A percentile compares a stretch with the other conserved stretches of the same genome.
Conservation (phyloP, 2,797 vertebrate genomes). For the Simalia tracyae region DNA sequence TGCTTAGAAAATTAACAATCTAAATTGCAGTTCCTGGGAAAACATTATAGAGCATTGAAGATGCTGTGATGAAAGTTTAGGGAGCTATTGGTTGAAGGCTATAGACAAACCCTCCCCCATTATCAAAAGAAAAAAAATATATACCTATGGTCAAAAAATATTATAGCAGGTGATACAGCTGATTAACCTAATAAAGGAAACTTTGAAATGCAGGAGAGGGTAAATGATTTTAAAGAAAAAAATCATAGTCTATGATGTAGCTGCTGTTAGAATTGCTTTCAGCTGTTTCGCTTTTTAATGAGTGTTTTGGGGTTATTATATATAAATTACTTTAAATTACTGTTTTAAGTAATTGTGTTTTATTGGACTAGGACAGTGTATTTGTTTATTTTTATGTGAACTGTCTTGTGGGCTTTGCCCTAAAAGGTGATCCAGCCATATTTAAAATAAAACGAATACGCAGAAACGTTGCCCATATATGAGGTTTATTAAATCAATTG, state of each 20-base stretch:
- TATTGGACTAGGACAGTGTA: not conserved
- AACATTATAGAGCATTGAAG: not conserved
- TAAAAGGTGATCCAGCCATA: not conserved
- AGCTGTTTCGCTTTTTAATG: not conserved
- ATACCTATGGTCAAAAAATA: not conserved
- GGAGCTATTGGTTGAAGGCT: not conserved
- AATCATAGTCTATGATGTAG: not conserved
- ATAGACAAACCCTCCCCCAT: too few species aligned
- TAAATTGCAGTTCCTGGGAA: not conserved
- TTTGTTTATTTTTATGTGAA: not conserved
- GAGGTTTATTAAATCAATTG: not conserved
- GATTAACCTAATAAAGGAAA: not conserved
- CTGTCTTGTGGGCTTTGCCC: not conserved
- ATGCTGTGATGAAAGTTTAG: not conserved
- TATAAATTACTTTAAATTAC: not conserved
- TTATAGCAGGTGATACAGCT: not conserved
- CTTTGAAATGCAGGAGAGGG: not conserved
- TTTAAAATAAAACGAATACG: not conserved
- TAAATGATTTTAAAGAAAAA: not conserved
- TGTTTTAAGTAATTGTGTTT: not conserved
- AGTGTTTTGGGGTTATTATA: not conserved
- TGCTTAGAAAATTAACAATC: not conserved
- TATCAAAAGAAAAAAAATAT: too few species aligned
- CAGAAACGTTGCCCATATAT: not conserved
- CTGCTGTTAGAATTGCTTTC: not conserved